Evolutionary conservation across 2,113 vertebrate genomes (phyloP).

Genomic region (Platichthys stellatus): DNA sequence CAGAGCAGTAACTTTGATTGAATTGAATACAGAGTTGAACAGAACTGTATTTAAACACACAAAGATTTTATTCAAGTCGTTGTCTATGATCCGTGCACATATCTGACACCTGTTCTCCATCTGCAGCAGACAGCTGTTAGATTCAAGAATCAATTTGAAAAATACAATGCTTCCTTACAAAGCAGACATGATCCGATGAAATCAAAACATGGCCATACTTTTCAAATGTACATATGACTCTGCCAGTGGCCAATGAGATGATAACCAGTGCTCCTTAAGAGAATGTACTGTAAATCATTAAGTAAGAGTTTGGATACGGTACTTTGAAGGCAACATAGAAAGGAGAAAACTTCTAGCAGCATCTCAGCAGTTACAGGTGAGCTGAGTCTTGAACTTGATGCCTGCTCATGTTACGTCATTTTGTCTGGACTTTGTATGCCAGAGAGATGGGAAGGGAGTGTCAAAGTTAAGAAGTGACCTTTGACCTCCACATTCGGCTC

Average conservation of each 20-base stretch:
- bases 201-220: slow-evolving; percentile 46
- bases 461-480: slow-evolving; percentile 38
- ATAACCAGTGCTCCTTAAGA: slow-evolving; percentile 7
- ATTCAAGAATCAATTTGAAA: slow-evolving; percentile 32
- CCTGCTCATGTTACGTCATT: slow-evolving; percentile 18
- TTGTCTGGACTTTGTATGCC: slow-evolving; percentile 35
- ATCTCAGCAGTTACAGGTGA: slow-evolving; percentile 29
- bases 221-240: slow-evolving; percentile 42
- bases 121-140: slow-evolving; percentile 32
- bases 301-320: slow-evolving; percentile 16
- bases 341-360: slow-evolving; percentile 29
- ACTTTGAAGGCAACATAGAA: slow-evolving; percentile 24
- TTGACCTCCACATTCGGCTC: slow-evolving; percentile 25
- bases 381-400: slow-evolving; percentile 28
- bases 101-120: slow-evolving; percentile 8
- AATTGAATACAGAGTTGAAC: not conserved
- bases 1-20: slow-evolving; percentile 4
- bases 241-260: slow-evolving; percentile 46
- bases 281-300: slow-evolving; percentile 10
- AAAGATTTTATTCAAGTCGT: slow-evolving; percentile 13
- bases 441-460: slow-evolving; percentile 22
- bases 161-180: slow-evolving; percentile 79
- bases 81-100: not conserved
- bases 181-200: slow-evolving; percentile 71
- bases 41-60: slow-evolving; percentile 12